phyloP scores from a whole-genome alignment of 2,797 vertebrate genomes.

The Gymnothorax reevesii region DNA sequence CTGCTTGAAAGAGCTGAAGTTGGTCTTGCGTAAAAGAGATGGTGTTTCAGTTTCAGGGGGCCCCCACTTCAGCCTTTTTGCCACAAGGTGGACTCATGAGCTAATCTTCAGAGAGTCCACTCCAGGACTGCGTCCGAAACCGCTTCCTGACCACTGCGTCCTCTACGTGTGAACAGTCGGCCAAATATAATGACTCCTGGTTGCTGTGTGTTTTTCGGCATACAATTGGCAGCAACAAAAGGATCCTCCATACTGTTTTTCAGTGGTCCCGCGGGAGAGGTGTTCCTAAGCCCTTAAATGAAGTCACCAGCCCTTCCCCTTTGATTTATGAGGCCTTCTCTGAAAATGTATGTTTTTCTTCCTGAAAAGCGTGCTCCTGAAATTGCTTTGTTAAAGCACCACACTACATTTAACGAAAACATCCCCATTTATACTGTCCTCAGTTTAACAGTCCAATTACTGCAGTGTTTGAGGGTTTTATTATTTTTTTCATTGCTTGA shows the following conservation, averaged over 20 bases:
- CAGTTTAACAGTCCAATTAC: neutral
- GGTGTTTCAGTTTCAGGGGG: neutral
- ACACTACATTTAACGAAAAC: neutral
- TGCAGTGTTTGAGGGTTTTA: neutral
- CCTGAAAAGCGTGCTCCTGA: neutral
- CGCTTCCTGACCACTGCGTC: neutral
- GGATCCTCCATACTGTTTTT: neutral
- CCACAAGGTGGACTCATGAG: slow-evolving; percentile 24
- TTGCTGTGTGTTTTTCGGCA: neutral
- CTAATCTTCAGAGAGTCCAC: neutral
- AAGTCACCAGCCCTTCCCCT: neutral
- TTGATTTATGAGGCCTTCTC: neutral
- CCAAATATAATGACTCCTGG: neutral
- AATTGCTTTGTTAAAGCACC: too few species aligned
- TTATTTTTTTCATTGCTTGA: neutral
- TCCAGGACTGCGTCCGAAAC: neutral
- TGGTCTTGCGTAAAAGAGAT: neutral
- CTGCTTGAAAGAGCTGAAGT: neutral
- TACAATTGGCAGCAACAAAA: neutral
- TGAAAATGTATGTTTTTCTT: neutral
- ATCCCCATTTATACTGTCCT: neutral
- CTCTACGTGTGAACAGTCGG: too few species aligned
- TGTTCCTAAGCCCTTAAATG: neutral
- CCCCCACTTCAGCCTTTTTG: neutral
- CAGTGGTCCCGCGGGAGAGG: neutral